These are phyloP conservation scores for Anser brachyrhynchus DNA, from an alignment of 2,113 vertebrate genomes.

Conservation along the genomic window DNA sequence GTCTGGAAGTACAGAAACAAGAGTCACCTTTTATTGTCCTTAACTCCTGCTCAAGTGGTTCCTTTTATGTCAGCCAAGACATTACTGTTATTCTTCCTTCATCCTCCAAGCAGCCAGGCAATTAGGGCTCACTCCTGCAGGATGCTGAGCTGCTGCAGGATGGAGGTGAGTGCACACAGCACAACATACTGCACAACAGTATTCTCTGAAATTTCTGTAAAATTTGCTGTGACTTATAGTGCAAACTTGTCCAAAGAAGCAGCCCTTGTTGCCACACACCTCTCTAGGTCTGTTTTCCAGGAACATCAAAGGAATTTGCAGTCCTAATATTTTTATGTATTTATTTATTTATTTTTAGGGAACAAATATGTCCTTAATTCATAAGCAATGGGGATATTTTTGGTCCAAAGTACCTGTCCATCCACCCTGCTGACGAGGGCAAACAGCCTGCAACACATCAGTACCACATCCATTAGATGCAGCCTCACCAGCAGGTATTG, in stretches of 20 bases:
- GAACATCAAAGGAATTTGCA: background rate
- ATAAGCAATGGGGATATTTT: background rate
- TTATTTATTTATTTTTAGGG: background rate
- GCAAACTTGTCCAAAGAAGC: background rate
- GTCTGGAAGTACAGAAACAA: background rate
- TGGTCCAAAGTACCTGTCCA: background rate
- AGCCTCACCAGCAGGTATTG: background rate
- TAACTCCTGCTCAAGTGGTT: background rate
- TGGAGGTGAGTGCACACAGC: background rate
- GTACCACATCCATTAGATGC: background rate
- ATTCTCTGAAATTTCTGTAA: background rate
- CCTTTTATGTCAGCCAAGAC: constrained; percentile 32
- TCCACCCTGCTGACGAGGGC: background rate
- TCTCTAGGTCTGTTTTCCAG: background rate
- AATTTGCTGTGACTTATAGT: background rate
- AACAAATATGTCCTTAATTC: background rate
- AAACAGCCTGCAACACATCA: background rate
- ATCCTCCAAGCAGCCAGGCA: constrained; percentile 3
- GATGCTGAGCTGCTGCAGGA: background rate
- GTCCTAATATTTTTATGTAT: background rate
- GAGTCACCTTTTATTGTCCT: constrained; percentile 40
- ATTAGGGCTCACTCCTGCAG: constrained; percentile 34
- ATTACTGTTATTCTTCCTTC: constrained; percentile 31
- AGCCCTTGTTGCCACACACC: background rate
- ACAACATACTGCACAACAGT: background rate